Percentiles rank a stretch among this genome's conserved stretches.
Conservation (phyloP, 92 coral and sea anemone species). For the Epizoanthus fatuus region DNA sequence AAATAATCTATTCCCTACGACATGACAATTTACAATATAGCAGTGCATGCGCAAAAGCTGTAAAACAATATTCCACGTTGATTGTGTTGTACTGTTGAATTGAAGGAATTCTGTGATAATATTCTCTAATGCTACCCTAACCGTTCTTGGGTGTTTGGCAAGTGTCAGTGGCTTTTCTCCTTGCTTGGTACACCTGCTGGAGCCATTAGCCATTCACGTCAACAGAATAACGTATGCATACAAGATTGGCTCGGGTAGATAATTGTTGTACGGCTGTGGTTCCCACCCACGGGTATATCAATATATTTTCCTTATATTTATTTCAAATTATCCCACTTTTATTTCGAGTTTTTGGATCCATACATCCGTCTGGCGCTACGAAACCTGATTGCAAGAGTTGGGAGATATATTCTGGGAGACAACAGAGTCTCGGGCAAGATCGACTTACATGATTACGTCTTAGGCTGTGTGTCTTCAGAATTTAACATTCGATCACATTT, state of each 20-base stretch:
- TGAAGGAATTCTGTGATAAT: too few relatives aligned
- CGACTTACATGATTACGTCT: not conserved
- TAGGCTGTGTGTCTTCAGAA: too few relatives aligned
- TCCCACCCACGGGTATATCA: conserved; percentile 12
- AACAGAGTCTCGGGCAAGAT: too few relatives aligned
- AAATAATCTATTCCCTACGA: too few relatives aligned
- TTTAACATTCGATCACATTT: too few relatives aligned
- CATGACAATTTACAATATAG: too few relatives aligned
- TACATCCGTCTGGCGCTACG: not conserved
- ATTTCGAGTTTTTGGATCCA: not conserved
- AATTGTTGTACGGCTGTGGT: not conserved
- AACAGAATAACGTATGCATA: conserved; percentile 73
- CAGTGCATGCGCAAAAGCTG: too few relatives aligned
- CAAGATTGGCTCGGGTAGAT: conserved; percentile 31
- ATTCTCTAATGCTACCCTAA: too few relatives aligned
- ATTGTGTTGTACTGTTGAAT: too few relatives aligned
- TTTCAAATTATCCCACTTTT: not conserved
- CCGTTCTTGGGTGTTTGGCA: too few relatives aligned
- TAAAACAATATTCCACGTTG: too few relatives aligned
- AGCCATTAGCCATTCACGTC: conserved; percentile 32
- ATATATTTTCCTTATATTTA: not conserved
- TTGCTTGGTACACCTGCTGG: conserved; percentile 42
- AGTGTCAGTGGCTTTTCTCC: too few relatives aligned
- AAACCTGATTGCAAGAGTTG: not conserved
- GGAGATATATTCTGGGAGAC: not conserved